Conservation (phyloP, 1,140 invertebrate genomes). For the Orchestia grillus region DNA sequence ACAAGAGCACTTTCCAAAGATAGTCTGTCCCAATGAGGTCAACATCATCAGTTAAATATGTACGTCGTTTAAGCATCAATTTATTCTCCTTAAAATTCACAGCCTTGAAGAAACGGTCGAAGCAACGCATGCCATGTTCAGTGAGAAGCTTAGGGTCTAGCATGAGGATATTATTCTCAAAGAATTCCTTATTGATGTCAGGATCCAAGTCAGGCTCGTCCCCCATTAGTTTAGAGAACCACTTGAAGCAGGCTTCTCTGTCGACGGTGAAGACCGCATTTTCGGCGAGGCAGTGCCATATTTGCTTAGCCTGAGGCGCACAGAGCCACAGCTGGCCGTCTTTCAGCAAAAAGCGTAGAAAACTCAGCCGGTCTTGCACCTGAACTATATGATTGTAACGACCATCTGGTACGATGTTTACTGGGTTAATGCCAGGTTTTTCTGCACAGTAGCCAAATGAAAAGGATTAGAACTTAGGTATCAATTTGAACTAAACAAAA, state of each 20-base stretch:
- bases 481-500: background rate
- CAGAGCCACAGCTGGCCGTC: conserved; percentile 96
- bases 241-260: conserved; percentile 96
- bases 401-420: conserved; percentile 86
- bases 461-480: background rate
- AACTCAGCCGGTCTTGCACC: conserved; percentile 94
- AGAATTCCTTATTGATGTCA: conserved; percentile 96
- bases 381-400: conserved; percentile 93
- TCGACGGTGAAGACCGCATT: conserved; percentile 91
- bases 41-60: conserved; percentile 78
- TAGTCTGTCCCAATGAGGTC: conserved; percentile 97
- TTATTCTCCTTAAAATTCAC: conserved; percentile 97
- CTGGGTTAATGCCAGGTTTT: conserved; percentile 83
- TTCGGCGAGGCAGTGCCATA: conserved; percentile 96
- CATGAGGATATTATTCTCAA: conserved; percentile 94
- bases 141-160: conserved; percentile 92
- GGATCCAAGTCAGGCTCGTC: conserved; percentile 97
- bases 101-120: conserved; percentile 95
- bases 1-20: conserved; percentile 93
- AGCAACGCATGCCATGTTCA: conserved; percentile 95
- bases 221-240: conserved; percentile 99
- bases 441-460: conserved; percentile 71
- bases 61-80: conserved; percentile 86
- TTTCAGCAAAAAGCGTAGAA: conserved; percentile 90
- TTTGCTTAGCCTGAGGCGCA: conserved; percentile 95